phyloP scores from a whole-genome alignment of 2,797 vertebrate genomes.

The Pangasius djambal region DNA sequence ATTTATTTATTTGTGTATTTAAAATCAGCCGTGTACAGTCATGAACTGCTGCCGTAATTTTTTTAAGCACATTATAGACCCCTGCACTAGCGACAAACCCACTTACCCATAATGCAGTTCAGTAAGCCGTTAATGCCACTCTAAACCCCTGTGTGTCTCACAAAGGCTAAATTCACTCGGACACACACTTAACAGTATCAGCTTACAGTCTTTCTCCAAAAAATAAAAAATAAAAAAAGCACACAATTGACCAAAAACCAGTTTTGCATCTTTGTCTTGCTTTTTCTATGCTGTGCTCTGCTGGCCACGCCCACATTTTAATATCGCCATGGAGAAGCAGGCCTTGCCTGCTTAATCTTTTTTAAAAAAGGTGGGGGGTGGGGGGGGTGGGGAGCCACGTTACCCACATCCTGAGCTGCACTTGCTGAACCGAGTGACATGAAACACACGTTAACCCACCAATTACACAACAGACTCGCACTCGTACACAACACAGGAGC shows the following conservation, averaged over 20 bases:
- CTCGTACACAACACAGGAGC: not conserved
- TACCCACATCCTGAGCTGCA: conserved; percentile 2
- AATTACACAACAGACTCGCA: conserved; percentile 10
- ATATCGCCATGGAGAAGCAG: not conserved
- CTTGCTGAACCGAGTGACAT: conserved; percentile 11
- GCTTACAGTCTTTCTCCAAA: not conserved
- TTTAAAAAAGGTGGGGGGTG: not conserved
- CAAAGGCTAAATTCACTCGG: not conserved
- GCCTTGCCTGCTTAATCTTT: not conserved
- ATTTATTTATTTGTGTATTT: not conserved
- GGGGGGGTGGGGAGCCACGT: not conserved
- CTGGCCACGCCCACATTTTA: conserved; percentile 18
- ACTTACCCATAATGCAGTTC: conserved; percentile 14
- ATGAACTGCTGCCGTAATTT: not conserved
- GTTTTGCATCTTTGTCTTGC: conserved; percentile 17
- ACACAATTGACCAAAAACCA: conserved; percentile 14
- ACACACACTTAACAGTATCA: not conserved
- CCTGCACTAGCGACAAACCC: not conserved
- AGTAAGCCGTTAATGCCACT: not conserved
- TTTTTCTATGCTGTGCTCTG: not conserved
- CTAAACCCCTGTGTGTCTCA: not conserved
- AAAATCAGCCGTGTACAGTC: not conserved
- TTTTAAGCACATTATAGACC: not conserved
- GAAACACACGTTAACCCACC: not conserved
- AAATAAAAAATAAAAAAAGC: not conserved